phyloP scores from a whole-genome alignment of 2,888 invertebrate genomes.

The Dolomedes plantarius region DNA sequence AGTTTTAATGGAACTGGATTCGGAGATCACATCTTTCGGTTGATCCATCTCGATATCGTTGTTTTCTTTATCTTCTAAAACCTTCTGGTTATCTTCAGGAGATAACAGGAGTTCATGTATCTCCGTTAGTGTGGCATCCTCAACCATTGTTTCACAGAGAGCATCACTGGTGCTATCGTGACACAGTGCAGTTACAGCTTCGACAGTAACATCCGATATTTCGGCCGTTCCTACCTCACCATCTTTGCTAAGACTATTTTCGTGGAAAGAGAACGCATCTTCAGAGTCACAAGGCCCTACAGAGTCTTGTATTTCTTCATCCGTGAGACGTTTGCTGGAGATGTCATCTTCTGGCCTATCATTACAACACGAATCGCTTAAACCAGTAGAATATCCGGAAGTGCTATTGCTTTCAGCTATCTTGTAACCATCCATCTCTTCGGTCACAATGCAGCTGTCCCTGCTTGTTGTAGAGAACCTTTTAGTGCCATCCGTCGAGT shows the following conservation, averaged over 20 bases:
- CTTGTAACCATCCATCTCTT: conserved; percentile 77
- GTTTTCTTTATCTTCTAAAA: conserved; percentile 6
- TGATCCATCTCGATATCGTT: background rate
- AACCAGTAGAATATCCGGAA: conserved; percentile 57
- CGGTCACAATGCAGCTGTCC: conserved; percentile 75
- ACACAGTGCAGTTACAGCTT: conserved; percentile 36
- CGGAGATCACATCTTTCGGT: background rate
- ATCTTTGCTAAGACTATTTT: conserved; percentile 47
- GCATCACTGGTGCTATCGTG: conserved; percentile 61
- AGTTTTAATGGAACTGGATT: background rate
- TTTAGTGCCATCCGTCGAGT: conserved; percentile 85
- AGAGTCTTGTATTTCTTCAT: conserved; percentile 57
- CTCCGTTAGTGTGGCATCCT: conserved; percentile 62
- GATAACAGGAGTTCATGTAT: conserved; percentile 48
- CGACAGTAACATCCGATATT: conserved; percentile 46
- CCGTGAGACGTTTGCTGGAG: conserved; percentile 49
- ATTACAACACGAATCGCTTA: conserved; percentile 66
- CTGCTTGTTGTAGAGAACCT: conserved; percentile 69
- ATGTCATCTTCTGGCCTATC: conserved; percentile 53
- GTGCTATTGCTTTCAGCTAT: conserved; percentile 65
- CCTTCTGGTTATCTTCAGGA: conserved; percentile 32
- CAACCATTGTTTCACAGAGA: conserved; percentile 62
- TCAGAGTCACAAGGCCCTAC: conserved; percentile 56
- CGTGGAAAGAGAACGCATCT: conserved; percentile 54
- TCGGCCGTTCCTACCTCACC: conserved; percentile 33